Evolutionary conservation across 2,888 invertebrate species (phyloP).

Genomic region (Meiosimyza platycephala): DNA sequence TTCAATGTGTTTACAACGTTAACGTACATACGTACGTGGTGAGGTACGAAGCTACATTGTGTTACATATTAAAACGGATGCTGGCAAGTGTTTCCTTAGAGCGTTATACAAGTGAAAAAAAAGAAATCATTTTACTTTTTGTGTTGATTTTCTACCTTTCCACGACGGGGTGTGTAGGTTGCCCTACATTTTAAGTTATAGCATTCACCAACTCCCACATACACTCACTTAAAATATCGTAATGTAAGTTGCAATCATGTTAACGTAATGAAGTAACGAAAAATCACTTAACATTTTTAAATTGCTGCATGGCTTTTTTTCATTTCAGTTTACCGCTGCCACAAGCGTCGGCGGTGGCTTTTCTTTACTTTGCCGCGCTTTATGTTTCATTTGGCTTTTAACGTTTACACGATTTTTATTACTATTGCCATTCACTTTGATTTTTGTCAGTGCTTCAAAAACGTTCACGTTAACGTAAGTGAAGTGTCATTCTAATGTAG

Average conservation of each 20-base stretch:
- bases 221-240: too few relatives aligned
- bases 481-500: too few relatives aligned
- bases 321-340: background rate
- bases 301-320: slow-evolving; percentile 33
- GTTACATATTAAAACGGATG: slow-evolving; percentile 22
- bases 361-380: background rate
- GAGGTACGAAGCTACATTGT: background rate
- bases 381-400: background rate
- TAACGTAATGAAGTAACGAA: slow-evolving; percentile 61
- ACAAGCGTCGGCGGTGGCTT: background rate
- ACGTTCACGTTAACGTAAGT: too few relatives aligned
- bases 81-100: slow-evolving; percentile 20
- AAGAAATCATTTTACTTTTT: too few relatives aligned
- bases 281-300: slow-evolving; percentile 59
- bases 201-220: too few relatives aligned
- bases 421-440: background rate
- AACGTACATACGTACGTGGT: too few relatives aligned
- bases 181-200: too few relatives aligned
- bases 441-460: background rate
- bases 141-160: too few relatives aligned
- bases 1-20: too few relatives aligned
- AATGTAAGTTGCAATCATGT: slow-evolving; percentile 50
- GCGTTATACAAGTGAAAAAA: too few relatives aligned
- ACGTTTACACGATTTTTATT: too few relatives aligned
- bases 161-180: too few relatives aligned